Evolutionary conservation across 2,113 vertebrate genomes (phyloP).

Genomic region (Epinephelus moara): DNA sequence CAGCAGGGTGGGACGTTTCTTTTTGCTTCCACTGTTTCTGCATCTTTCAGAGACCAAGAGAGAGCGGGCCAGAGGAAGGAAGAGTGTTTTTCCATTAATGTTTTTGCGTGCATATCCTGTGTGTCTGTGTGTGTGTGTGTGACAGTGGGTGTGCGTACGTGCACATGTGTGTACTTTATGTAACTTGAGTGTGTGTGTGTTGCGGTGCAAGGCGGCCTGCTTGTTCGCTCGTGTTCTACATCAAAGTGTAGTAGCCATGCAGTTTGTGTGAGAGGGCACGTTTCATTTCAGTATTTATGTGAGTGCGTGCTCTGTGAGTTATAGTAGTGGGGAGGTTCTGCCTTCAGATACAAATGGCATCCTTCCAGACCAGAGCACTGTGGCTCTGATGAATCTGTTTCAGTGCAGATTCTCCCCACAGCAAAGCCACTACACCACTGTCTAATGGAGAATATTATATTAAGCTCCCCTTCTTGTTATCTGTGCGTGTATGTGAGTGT

Average conservation of each 20-base stretch:
- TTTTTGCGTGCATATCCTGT: slow-evolving; percentile 10
- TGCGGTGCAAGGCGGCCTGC: not conserved
- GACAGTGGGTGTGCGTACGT: not conserved
- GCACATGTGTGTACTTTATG: slow-evolving; percentile 15
- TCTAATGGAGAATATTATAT: slow-evolving; percentile 44
- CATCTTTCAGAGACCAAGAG: slow-evolving; percentile 21
- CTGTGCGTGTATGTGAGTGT: not conserved
- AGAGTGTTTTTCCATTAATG: slow-evolving; percentile 41
- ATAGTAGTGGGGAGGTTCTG: slow-evolving; percentile 38
- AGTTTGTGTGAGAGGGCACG: slow-evolving; percentile 46
- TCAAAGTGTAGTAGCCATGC: slow-evolving; percentile 44
- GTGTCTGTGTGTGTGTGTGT: not conserved
- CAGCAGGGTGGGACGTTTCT: slow-evolving; percentile 26
- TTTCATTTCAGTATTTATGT: slow-evolving; percentile 60
- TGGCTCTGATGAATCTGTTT: slow-evolving; percentile 65
- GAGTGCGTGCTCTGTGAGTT: slow-evolving; percentile 47
- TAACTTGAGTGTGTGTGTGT: slow-evolving; percentile 16
- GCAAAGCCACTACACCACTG: slow-evolving; percentile 48
- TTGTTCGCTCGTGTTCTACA: slow-evolving; percentile 39
- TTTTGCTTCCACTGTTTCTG: not conserved
- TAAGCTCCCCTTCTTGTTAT: slow-evolving; percentile 1
- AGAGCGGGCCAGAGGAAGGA: not conserved
- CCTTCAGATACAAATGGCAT: slow-evolving; percentile 68
- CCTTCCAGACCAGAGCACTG: slow-evolving; percentile 57
- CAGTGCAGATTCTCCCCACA: slow-evolving; percentile 66